Conservation (phyloP, 2,888 invertebrate genomes). For the Tiliacea aurago region DNA sequence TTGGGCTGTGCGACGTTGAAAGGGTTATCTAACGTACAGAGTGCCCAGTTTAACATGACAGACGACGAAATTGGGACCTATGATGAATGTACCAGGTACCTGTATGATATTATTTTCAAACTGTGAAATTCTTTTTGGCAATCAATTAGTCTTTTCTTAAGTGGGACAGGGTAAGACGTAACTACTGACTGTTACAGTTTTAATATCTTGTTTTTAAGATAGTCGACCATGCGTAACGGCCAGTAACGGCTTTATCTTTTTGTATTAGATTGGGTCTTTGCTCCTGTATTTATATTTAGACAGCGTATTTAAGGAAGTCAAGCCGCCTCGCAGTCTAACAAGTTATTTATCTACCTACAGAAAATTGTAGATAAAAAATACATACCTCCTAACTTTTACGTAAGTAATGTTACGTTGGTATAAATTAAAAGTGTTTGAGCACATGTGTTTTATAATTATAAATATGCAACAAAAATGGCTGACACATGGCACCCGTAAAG, state of each 20-base stretch:
- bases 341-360: constrained; percentile 14
- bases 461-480: constrained; percentile 24
- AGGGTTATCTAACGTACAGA: constrained; percentile 4
- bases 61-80: background rate
- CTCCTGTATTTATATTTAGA: constrained; percentile 14
- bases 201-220: constrained; percentile 2
- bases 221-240: background rate
- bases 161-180: background rate
- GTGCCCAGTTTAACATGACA: constrained; percentile 1
- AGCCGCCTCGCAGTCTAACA: background rate
- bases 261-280: background rate
- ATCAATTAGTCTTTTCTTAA: background rate
- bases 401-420: background rate
- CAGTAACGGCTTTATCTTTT: background rate
- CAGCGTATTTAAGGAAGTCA: background rate
- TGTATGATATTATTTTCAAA: background rate
- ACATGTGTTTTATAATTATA: constrained; percentile 8
- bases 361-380: background rate
- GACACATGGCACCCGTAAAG: constrained; percentile 34
- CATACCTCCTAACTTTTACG: background rate
- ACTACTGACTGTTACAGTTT: background rate
- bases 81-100: background rate
- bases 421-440: constrained; percentile 10
- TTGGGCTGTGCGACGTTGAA: constrained; percentile 1
- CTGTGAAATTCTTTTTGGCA: background rate